Evolutionary conservation across 2,113 vertebrate species (phyloP), one percentile per base, ranked within the genome.

Genomic region (Pomatorhinus ruficollis): DNA sequence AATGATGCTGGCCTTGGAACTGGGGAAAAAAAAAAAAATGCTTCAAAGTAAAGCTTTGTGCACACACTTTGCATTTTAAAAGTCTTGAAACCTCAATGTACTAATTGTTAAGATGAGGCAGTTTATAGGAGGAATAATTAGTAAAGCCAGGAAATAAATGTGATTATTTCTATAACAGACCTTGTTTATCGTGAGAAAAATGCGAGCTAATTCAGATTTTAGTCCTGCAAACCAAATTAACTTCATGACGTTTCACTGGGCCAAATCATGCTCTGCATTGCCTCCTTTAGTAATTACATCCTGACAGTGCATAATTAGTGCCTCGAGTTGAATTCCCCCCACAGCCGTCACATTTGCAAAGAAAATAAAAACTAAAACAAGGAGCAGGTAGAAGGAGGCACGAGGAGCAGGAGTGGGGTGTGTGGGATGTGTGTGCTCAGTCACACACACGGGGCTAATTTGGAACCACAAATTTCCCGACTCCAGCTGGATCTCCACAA

Each of bases 321-420:
- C 30, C 87, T 91, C 54, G 6, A 63, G n/a, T 15, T 16, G 33
- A 77, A 82, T 84, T 87, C 60, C 25, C 25, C 50, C 61, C 45
- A 44, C 31, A 65, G 39, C 45, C 37, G 53, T 23, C 42, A 81
- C 22, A 40, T 37, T 31, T 61, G 27, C 50, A 65, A 80, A 61
- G 59, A 77, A 87, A 89, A 76, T 30, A 78, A 39, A 56, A 81
- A 54, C 15, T 30, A 30, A 78, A 70, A 2, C 37, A 39, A 2
- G 8, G 60, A 25, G 14, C 74, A 74, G 35, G 50, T 8, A 42
- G 40, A 56, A 52, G 37, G 66, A 71, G 37, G 18, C n/a, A 53
- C 0, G 1, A 44, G 61, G 70, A 78, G 71, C 6, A 45, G 35
- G 18, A 79, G 25, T 0, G 5, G 17, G 5, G 0, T 5, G 40